These are phyloP conservation scores for Lates calcarifer DNA, from an alignment of 2,113 vertebrate genomes.

Conservation along the genomic window DNA sequence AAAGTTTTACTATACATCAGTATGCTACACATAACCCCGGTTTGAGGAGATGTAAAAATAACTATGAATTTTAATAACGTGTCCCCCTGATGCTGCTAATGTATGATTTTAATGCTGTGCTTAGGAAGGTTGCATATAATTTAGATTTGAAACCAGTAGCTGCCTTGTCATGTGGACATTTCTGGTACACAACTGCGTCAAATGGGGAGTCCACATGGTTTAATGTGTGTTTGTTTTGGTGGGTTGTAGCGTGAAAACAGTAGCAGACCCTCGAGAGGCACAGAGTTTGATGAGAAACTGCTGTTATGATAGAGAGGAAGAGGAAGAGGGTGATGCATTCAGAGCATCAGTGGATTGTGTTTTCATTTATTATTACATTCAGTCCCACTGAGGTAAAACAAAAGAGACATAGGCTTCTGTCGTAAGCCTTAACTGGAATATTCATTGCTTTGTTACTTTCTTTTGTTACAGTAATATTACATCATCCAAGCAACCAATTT, in stretches of 20 bases:
- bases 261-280: not conserved
- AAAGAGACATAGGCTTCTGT: slow-evolving; percentile 11
- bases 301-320: not conserved
- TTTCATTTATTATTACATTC: slow-evolving; percentile 16
- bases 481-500: slow-evolving; percentile 61
- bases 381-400: slow-evolving; percentile 31
- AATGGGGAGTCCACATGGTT: not conserved
- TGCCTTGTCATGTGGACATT: not conserved
- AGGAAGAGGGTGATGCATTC: not conserved
- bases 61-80: slow-evolving; percentile 37
- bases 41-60: slow-evolving; percentile 20
- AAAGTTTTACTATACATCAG: not conserved
- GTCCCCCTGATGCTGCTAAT: not conserved
- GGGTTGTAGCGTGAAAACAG: not conserved
- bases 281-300: slow-evolving; percentile 2
- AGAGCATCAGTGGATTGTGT: not conserved
- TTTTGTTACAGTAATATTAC: slow-evolving; percentile 71
- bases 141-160: not conserved
- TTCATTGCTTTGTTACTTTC: slow-evolving; percentile 50
- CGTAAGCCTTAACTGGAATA: slow-evolving; percentile 35
- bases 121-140: not conserved
- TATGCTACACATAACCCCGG: slow-evolving; percentile 5
- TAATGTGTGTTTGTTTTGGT: slow-evolving; percentile 7
- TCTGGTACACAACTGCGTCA: not conserved
- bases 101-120: slow-evolving; percentile 1